These are phyloP conservation scores for Epinephelus moara DNA, from an alignment of 2,113 vertebrate species.

Conservation along the genomic window DNA sequence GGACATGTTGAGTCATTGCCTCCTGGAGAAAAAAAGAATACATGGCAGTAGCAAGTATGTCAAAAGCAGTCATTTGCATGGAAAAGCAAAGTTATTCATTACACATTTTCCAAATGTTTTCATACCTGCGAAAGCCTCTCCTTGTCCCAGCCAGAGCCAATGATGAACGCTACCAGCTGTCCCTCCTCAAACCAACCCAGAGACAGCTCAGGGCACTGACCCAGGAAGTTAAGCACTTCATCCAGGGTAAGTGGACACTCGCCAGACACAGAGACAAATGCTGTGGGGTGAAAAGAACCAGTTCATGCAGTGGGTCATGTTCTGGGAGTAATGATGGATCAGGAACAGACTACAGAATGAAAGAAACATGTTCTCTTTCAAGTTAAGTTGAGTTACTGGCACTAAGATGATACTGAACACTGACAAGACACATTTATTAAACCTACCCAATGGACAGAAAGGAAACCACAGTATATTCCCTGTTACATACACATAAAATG, in stretches of 20 bases:
- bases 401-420: not conserved
- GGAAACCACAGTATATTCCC: not conserved
- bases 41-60: not conserved
- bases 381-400: not conserved
- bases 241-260: conserved; percentile 86
- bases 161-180: conserved; percentile 86
- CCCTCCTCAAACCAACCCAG: conserved; percentile 88
- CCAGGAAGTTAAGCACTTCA: conserved; percentile 84
- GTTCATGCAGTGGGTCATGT: not conserved
- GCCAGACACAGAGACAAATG: conserved; percentile 86
- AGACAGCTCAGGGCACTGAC: conserved; percentile 85
- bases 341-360: not conserved
- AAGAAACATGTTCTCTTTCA: not conserved
- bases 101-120: not conserved
- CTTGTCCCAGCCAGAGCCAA: conserved; percentile 86
- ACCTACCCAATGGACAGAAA: not conserved
- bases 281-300: conserved; percentile 53
- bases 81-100: not conserved
- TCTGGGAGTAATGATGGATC: conserved; percentile 15
- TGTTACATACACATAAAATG: not conserved
- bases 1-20: conserved; percentile 84
- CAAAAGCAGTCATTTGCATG: not conserved
- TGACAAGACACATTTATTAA: not conserved
- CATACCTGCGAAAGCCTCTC: conserved; percentile 84
- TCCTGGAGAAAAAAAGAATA: conserved; percentile 68